Conservation (phyloP, 2,113 vertebrate genomes). For the Corapipo altera region DNA sequence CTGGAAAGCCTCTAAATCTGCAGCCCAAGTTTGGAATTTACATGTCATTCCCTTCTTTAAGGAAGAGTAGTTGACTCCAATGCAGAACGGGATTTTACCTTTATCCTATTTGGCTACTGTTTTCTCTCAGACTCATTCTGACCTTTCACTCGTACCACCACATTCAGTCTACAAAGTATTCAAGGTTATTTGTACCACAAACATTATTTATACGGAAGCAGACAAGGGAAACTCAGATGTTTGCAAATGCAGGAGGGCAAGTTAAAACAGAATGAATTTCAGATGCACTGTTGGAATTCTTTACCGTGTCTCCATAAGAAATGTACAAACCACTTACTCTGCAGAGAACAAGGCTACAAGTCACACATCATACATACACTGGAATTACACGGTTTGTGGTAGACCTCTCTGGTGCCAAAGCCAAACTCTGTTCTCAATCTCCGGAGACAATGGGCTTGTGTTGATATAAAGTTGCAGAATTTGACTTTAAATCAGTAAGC, state of each 20-base stretch:
- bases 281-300: constrained; percentile 21
- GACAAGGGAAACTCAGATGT: constrained; percentile 10
- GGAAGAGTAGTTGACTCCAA: not conserved
- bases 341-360: constrained; percentile 42
- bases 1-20: not conserved
- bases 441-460: not conserved
- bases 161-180: not conserved
- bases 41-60: not conserved
- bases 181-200: not conserved
- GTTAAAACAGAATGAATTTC: constrained; percentile 17
- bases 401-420: not conserved
- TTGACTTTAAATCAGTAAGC: not conserved
- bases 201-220: not conserved
- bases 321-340: constrained; percentile 23
- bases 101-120: not conserved
- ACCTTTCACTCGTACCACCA: not conserved
- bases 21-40: not conserved
- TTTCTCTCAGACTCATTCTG: not conserved
- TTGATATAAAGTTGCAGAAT: constrained; percentile 30
- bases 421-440: not conserved
- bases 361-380: not conserved
- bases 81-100: not conserved
- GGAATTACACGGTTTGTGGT: constrained; percentile 53
- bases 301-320: not conserved
- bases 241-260: constrained; percentile 27